phyloP scores from a whole-genome alignment of 2,888 invertebrate genomes.

The Entomobrya proxima region DNA sequence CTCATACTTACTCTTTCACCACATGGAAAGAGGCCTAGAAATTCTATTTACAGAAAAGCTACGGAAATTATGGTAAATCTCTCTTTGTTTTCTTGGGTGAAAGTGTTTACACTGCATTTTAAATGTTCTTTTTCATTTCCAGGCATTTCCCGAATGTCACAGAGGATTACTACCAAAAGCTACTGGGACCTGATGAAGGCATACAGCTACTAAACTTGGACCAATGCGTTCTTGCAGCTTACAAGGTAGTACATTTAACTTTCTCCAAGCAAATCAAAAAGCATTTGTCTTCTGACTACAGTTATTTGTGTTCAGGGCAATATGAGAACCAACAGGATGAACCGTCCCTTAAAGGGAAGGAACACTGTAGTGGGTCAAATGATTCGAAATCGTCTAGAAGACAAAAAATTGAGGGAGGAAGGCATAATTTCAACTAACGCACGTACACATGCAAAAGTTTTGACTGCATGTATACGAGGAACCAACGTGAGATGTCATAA shows the following conservation, averaged over 20 bases:
- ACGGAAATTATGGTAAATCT: constrained; percentile 58
- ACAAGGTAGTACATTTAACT: constrained; percentile 25
- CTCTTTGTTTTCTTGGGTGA: background rate
- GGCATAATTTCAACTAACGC: background rate
- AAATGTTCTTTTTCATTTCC: background rate
- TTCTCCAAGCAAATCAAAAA: background rate
- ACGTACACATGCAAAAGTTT: background rate
- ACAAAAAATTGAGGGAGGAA: constrained; percentile 8
- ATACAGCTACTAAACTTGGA: constrained; percentile 58
- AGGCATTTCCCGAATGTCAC: constrained; percentile 65
- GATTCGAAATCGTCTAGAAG: constrained; percentile 38
- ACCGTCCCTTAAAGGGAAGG: constrained; percentile 24
- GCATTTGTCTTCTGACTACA: background rate
- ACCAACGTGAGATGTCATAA: background rate
- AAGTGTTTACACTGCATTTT: background rate
- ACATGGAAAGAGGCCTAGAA: constrained; percentile 60
- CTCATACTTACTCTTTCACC: constrained; percentile 64
- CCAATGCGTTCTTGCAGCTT: constrained; percentile 52
- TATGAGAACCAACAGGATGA: constrained; percentile 38
- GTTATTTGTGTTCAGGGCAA: constrained; percentile 23
- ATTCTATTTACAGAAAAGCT: constrained; percentile 60
- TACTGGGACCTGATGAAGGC: constrained; percentile 63
- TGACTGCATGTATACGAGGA: constrained; percentile 1
- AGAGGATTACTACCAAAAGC: constrained; percentile 53
- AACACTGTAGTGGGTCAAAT: constrained; percentile 44